Percentiles rank a stretch among this genome's conserved stretches.
These are phyloP conservation scores for Serinus canaria DNA, from an alignment of 2,113 vertebrate species.

Conservation along the genomic window DNA sequence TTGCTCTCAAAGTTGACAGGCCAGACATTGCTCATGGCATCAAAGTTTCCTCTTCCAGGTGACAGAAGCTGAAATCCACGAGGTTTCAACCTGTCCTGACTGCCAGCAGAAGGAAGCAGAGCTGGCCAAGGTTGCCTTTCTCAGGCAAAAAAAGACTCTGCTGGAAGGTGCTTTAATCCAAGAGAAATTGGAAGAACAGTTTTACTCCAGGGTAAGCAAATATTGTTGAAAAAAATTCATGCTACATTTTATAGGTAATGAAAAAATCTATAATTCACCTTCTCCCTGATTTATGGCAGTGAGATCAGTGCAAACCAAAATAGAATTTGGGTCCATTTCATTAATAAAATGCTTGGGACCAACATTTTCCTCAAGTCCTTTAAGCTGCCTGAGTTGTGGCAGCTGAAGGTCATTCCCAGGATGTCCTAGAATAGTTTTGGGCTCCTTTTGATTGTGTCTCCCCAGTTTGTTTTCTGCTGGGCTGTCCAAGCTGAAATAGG, in stretches of 20 bases:
- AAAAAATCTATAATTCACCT: neutral
- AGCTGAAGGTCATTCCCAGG: neutral
- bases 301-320: neutral
- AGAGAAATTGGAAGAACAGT: slow-evolving; percentile 68
- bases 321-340: neutral
- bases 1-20: neutral
- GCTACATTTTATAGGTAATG: neutral
- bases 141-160: slow-evolving; percentile 69
- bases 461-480: neutral
- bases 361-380: neutral
- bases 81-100: slow-evolving; percentile 46
- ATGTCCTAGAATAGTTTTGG: neutral
- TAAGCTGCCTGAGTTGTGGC: neutral
- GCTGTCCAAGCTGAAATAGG: neutral
- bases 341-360: neutral
- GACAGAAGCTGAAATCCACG: slow-evolving; percentile 47
- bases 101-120: slow-evolving; percentile 65
- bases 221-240: neutral
- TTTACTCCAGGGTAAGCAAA: slow-evolving; percentile 56
- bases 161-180: slow-evolving; percentile 61
- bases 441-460: neutral
- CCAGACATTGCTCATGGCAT: neutral
- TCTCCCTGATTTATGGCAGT: neutral
- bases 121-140: slow-evolving; percentile 72
- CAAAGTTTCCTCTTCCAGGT: slow-evolving; percentile 46